These are phyloP conservation scores for Esox niger DNA, from an alignment of 2,113 vertebrate species.

Conservation along the genomic window DNA sequence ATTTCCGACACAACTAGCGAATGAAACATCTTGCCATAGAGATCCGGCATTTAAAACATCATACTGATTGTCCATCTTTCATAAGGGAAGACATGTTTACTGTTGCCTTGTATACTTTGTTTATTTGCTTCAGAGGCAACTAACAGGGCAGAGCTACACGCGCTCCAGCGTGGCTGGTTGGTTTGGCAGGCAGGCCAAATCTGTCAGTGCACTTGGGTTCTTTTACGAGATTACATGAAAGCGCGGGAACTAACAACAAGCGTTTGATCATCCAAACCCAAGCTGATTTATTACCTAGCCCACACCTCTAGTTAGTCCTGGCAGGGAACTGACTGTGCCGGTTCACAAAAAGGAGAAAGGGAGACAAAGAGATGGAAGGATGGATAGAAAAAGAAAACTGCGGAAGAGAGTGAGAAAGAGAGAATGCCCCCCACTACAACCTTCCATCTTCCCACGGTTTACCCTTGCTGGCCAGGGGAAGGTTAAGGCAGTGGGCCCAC, in stretches of 20 bases:
- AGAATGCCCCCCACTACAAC: conserved; percentile 9
- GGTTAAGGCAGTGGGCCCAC: too few relatives aligned
- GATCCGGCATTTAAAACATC: background rate
- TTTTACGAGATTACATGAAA: conserved; percentile 69
- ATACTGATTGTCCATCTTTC: background rate
- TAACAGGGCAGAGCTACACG: conserved; percentile 18
- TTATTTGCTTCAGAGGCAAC: background rate
- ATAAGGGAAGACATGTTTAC: too few relatives aligned
- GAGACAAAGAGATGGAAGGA: background rate
- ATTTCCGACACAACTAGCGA: too few relatives aligned
- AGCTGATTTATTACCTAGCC: conserved; percentile 58
- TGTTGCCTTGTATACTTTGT: background rate
- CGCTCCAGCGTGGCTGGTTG: conserved; percentile 29
- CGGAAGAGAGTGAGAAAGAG: conserved; percentile 12
- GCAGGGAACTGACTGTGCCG: conserved; percentile 43
- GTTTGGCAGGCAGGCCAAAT: conserved; percentile 41
- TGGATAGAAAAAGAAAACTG: too few relatives aligned
- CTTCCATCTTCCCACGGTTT: conserved; percentile 28
- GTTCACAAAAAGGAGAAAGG: conserved; percentile 11
- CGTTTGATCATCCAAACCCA: conserved; percentile 58
- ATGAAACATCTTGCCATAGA: too few relatives aligned
- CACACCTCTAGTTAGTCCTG: conserved; percentile 53
- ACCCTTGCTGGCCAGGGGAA: conserved; percentile 19
- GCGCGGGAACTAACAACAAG: conserved; percentile 53
- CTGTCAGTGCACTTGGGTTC: conserved; percentile 29